Evolutionary conservation across 1,140 invertebrate species (phyloP).

Genomic region (Tetraneura akinire): DNA sequence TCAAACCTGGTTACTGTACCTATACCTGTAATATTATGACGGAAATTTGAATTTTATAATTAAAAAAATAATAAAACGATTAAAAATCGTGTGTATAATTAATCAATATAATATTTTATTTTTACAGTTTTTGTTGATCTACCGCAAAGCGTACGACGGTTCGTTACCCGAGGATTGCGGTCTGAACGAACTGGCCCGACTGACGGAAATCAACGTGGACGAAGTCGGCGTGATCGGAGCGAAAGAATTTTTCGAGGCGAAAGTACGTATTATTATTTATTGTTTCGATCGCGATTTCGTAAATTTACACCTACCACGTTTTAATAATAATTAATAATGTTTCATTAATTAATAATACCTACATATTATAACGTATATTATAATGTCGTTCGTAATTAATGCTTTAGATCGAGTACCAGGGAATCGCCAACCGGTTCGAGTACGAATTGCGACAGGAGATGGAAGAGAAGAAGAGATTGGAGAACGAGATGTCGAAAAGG

Average conservation of each 20-base stretch:
- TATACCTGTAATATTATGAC: no score
- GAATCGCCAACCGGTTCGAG: constrained; percentile 67
- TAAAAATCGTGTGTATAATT: no score
- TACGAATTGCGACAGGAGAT: constrained; percentile 84
- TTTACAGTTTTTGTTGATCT: constrained; percentile 77
- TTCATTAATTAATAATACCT: no score
- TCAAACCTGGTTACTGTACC: no score
- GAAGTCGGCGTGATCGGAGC: constrained; percentile 86
- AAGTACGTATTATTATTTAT: constrained; percentile 61
- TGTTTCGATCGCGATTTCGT: no score
- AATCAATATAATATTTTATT: no score
- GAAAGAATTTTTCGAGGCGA: constrained; percentile 89
- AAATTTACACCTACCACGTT: no score
- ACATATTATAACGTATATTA: no score
- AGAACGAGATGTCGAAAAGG: constrained; percentile 75
- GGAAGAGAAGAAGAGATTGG: constrained; percentile 76
- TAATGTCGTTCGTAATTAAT: no score
- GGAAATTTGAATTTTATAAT: no score
- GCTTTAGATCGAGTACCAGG: constrained; percentile 82
- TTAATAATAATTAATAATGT: no score
- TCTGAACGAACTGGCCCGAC: constrained; percentile 75
- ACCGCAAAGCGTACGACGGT: constrained; percentile 82
- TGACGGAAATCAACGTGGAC: constrained; percentile 86
- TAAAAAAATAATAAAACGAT: no score
- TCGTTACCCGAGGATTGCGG: constrained; percentile 80